Evolutionary conservation across 2,797 vertebrate species (phyloP), one percentile per base, ranked within the genome.

Genomic region (Typhlichthys subterraneus): DNA sequence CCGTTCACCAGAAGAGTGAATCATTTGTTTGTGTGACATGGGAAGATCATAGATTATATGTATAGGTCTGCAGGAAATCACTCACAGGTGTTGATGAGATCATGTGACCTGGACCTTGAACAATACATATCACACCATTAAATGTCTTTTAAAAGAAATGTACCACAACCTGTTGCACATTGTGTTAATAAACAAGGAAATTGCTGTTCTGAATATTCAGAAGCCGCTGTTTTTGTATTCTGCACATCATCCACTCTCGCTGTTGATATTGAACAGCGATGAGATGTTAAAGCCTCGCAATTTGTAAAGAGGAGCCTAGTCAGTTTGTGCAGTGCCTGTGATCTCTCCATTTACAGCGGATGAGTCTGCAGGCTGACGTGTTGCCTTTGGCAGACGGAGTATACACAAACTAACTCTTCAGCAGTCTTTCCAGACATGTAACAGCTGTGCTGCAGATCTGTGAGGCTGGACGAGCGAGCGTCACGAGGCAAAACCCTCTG

Each of bases 381-480:
- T 75, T 82, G 72, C 13, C 80, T 72, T 80, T 88, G 87, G 83
- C 83, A 68, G 19, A 53, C 38, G 11, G 29, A 57, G 29, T 45
- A 76, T 76, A 83, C 65, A 84, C 76, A 83, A 52, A 73, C 42
- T 51, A 53, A 63, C 75, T 63, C 65, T 79, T 86, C 83, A 69
- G 75, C 76, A 67, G 73, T 78, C 69, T 76, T 81, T 79, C 62
- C 70, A 77, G 61, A 84, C 89, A 83, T 74, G 81, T 83, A 86
- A 88, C 65, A 73, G 49, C 65, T 61, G 67, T 53, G n/a, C 29
- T 33, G 13, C 46, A 11, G 53, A 29, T 4, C 51, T 5, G 12
- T 47, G 23, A 11, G 47, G 29, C 53, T 12, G 9, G 10, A 31
- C 54, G 5, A 6, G 38, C 13, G 2, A 9, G 54, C 10, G 15